Evolutionary conservation across 2,113 vertebrate genomes (phyloP).

Genomic region (Coptodon rendalli): DNA sequence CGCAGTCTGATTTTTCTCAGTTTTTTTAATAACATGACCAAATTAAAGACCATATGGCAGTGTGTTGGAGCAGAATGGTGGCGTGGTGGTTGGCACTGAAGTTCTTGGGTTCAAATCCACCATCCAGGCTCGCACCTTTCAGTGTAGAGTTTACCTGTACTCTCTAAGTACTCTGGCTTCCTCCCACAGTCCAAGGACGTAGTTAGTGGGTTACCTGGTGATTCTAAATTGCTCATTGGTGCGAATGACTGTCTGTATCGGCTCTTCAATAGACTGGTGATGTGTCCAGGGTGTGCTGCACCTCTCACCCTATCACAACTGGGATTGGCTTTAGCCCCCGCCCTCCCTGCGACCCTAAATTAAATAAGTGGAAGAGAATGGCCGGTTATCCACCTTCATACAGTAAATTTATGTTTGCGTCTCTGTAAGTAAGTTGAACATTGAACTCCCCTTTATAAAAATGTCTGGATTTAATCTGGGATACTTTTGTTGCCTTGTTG

Average conservation of each 20-base stretch:
- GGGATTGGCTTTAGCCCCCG: neutral
- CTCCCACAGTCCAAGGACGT: neutral
- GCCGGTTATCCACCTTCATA: neutral
- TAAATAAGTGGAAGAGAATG: neutral
- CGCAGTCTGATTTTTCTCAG: neutral
- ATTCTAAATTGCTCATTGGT: neutral
- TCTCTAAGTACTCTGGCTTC: neutral
- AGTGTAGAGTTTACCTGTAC: neutral
- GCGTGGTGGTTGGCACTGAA: neutral
- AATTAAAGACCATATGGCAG: neutral
- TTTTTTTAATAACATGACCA: neutral
- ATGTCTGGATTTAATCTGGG: neutral
- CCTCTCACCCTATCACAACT: neutral
- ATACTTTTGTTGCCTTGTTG: neutral
- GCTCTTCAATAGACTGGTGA: neutral
- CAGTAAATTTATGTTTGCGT: neutral
- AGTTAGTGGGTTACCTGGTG: neutral
- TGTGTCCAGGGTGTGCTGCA: neutral
- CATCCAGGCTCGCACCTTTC: neutral
- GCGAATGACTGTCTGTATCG: fast-evolving
- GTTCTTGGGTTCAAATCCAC: neutral
- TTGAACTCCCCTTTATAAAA: neutral
- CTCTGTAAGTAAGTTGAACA: neutral
- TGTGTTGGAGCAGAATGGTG: neutral
- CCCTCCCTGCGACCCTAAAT: neutral